A percentile compares a stretch with the other conserved stretches of the same genome.
Conservation (phyloP, 2,888 invertebrate genomes). For the Drosophila buzzatii region DNA sequence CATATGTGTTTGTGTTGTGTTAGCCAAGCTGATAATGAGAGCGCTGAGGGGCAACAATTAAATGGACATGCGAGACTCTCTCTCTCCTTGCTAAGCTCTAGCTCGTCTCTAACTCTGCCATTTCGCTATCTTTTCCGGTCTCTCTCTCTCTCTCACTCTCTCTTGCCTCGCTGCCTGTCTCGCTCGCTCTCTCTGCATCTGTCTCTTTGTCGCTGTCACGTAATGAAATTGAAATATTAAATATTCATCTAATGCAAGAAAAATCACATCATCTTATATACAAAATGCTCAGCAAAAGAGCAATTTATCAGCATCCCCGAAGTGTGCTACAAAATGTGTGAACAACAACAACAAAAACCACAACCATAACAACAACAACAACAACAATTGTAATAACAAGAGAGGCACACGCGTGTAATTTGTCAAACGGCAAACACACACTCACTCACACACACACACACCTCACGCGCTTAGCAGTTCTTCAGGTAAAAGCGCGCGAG, state of each 20-base stretch:
- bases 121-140: no score
- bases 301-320: slow-evolving; percentile 78
- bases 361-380: slow-evolving; percentile 30
- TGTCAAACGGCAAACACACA: slow-evolving; percentile 46
- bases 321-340: slow-evolving; percentile 65
- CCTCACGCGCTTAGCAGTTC: slow-evolving; percentile 3
- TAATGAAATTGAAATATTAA: slow-evolving; percentile 75
- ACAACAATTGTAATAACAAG: slow-evolving; percentile 28
- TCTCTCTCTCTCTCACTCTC: no score
- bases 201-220: slow-evolving; percentile 12
- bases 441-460: background rate
- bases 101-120: background rate
- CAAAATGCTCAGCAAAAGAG: slow-evolving; percentile 66
- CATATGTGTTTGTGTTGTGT: slow-evolving; percentile 21
- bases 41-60: slow-evolving; percentile 43
- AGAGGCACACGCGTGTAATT: slow-evolving; percentile 38
- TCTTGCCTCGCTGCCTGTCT: background rate
- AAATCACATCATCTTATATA: slow-evolving; percentile 65
- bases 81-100: no score
- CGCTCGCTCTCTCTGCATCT: background rate
- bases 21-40: slow-evolving; percentile 63
- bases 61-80: slow-evolving; percentile 56
- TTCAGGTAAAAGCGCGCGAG: slow-evolving; percentile 2
- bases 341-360: slow-evolving; percentile 43
- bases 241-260: slow-evolving; percentile 69